Base-by-base conservation (phyloP, 2,888 invertebrate genomes). In the Mechanitis mazaeus region DNA sequence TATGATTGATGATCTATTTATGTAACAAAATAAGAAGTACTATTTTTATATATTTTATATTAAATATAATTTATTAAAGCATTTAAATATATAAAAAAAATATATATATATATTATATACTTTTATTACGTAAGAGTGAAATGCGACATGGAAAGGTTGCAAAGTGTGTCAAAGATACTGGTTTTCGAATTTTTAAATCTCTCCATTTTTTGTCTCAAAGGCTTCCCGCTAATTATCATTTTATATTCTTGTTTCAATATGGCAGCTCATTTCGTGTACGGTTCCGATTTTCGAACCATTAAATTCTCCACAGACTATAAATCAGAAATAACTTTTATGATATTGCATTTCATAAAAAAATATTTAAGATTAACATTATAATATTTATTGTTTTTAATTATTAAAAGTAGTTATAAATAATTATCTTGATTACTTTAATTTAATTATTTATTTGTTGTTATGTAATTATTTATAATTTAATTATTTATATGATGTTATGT, bases 91-190 rank as follows among this genome's bases (percentile, higher is more conserved):
- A 9, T 11, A 42, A 42, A 42, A 42, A 42, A 35, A 35, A 4
- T 3, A 35, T 3, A 35, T 1, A 35, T 35, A 35, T 35, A 31
- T 50, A 31, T 20, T 9, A 50, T 31, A 11, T 50, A 50, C 28
- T 50, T 6, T 50, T 50, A 31, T 69, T 66, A 58, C 61, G 61
- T 67, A 66, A 66, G 61, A 69, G 68, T 60, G 68, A 69, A 69
- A 69, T 67, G 61, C 67, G 61, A 54, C 66, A 61, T 61, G 67
- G 60, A 63, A 68, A 66, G 62, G 60, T 64, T 61, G 45, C 60
- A 59, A 71, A 69, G 69, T 69, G 55, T 71, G 71, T 64, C 71
- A 69, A 60, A 64, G 55, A 62, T 67, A 69, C 69, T 69, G 71
- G 71, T 72, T 71, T 50, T 68, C 47, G 59, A 61, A 65, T 66